phyloP scores from a whole-genome alignment of 2,113 vertebrate genomes.

The Riparia riparia region DNA sequence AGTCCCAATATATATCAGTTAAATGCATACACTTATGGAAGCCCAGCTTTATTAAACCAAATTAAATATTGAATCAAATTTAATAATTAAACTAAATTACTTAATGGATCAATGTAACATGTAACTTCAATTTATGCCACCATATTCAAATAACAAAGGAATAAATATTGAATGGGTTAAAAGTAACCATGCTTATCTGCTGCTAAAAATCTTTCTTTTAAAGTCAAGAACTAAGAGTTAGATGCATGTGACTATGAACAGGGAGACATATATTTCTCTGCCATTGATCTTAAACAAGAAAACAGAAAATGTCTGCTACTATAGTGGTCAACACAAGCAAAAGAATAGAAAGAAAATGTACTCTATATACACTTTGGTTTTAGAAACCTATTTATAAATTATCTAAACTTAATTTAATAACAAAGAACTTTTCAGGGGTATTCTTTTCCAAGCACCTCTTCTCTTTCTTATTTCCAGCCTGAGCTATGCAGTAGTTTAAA shows the following conservation, averaged over 20 bases:
- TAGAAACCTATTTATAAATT: not conserved
- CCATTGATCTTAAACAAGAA: not conserved
- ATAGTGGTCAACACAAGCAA: not conserved
- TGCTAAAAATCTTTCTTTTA: not conserved
- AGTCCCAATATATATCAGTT: conserved; percentile 77
- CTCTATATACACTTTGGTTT: not conserved
- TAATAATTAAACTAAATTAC: conserved; percentile 84
- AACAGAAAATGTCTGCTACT: not conserved
- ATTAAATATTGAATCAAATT: conserved; percentile 86
- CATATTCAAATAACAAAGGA: conserved; percentile 39
- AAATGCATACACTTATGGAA: conserved; percentile 77
- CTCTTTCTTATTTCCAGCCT: not conserved
- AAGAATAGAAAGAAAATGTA: not conserved
- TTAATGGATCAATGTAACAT: conserved; percentile 76
- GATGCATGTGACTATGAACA: not conserved
- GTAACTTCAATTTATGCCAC: conserved; percentile 66
- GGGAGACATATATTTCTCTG: not conserved
- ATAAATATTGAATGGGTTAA: conserved; percentile 72
- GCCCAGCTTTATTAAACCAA: conserved; percentile 79
- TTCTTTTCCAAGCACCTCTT: not conserved
- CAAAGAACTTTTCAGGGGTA: not conserved
- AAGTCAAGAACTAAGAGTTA: not conserved
- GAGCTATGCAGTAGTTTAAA: not conserved
- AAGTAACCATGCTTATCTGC: conserved; percentile 14
- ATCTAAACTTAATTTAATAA: not conserved